Percentiles rank a stretch among this genome's conserved stretches.
phyloP scores from a whole-genome alignment of 2,888 invertebrate genomes.

The Agonum fuliginosum region DNA sequence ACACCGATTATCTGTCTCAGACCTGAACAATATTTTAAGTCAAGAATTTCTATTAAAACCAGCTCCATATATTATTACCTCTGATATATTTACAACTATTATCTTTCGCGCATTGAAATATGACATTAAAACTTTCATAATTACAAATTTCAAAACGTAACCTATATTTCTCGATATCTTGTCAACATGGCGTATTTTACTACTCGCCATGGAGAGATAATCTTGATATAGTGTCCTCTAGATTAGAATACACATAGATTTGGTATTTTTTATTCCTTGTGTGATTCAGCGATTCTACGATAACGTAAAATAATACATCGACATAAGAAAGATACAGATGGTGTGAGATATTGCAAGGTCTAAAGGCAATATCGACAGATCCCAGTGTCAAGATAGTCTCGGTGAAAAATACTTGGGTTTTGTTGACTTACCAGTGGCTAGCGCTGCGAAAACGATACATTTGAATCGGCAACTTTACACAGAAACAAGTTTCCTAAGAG shows the following conservation, averaged over 20 bases:
- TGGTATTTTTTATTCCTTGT: constrained; percentile 35
- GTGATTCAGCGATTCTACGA: constrained; percentile 44
- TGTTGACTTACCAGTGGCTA: not conserved
- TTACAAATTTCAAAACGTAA: no score
- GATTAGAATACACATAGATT: constrained; percentile 51
- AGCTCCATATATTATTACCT: constrained; percentile 15
- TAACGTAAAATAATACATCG: constrained; percentile 50
- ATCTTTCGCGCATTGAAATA: constrained; percentile 17
- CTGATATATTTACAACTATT: constrained; percentile 36
- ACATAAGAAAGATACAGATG: not conserved
- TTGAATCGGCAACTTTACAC: no score
- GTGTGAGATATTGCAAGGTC: not conserved
- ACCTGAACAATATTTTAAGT: constrained; percentile 26
- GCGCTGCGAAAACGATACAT: no score
- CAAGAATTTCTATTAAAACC: constrained; percentile 21
- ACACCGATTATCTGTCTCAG: no score
- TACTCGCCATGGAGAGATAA: no score
- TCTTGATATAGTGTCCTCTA: constrained; percentile 39
- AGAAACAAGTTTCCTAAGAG: no score
- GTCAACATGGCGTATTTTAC: no score
- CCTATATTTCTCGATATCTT: no score
- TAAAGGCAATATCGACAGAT: constrained; percentile 10
- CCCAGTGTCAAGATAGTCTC: not conserved
- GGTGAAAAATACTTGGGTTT: constrained; percentile 4
- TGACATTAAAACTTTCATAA: not conserved